Evolutionary conservation across 2,797 vertebrate species (phyloP).

Genomic region (Fratercula arctica): DNA sequence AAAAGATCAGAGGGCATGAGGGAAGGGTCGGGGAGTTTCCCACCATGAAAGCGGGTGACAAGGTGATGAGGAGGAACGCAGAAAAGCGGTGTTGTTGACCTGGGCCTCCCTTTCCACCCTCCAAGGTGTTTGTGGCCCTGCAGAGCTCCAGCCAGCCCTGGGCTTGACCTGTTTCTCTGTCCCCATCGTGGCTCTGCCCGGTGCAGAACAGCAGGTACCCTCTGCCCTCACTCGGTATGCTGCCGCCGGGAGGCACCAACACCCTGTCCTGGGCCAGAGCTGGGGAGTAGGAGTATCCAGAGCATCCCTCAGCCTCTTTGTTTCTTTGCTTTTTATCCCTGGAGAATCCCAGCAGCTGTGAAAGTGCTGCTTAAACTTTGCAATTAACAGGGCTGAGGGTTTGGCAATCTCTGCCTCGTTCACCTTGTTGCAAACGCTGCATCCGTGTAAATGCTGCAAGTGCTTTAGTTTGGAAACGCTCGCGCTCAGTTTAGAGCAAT

Average conservation of each 20-base stretch:
- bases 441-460: background rate
- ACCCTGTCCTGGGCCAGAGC: background rate
- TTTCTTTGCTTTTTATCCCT: background rate
- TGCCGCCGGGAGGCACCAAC: background rate
- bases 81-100: background rate
- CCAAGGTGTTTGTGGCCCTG: background rate
- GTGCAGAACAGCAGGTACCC: background rate
- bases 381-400: background rate
- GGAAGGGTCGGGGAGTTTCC: background rate
- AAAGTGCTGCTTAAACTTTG: background rate
- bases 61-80: background rate
- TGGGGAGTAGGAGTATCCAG: background rate
- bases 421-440: background rate
- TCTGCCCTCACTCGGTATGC: accelerated
- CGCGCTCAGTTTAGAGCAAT: background rate
- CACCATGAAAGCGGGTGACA: background rate
- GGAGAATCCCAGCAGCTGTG: background rate
- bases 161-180: background rate
- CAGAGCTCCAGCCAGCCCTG: background rate
- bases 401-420: background rate
- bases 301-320: background rate
- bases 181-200: background rate
- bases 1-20: background rate
- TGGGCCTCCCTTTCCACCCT: background rate
- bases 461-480: background rate